Evolutionary conservation across 2,797 vertebrate species (phyloP), one percentile per base, ranked within the genome.

Genomic region (Eurystomus glaucurus): DNA sequence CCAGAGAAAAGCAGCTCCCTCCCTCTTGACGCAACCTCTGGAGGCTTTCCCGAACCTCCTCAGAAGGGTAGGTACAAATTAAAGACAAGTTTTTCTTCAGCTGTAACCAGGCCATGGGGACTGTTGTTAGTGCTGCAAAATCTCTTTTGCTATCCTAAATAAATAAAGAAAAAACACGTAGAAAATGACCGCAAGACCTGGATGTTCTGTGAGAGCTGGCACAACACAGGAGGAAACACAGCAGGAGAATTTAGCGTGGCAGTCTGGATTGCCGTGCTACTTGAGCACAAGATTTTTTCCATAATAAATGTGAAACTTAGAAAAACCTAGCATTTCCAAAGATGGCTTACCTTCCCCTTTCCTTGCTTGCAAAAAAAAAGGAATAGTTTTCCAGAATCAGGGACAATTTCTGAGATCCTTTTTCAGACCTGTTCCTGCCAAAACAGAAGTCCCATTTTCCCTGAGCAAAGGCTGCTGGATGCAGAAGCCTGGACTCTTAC

Each of bases 391-490:
- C 11, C 70, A 74, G 45, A 88, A 37, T 11, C 7, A 0, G 16
- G 8, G 26, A 39, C 10, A 29, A 15, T 51, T 69, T 72, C 17
- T 64, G 60, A 84, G 41, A 14, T 37, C 16, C 37, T 55, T 85
- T 90, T 58, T 57, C 46, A 35, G 72, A 14, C 9, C 10, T 76
- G 6, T 58, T 77, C 16, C 37, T 22, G 60, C 7, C 0, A 2
- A 92, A 91, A 52, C 21, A 33, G 25, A 65, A 82, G 37, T 26
- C 12, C 4, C 5, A 5, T 88, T 94, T 87, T 80, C 39, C 1
- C 0, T 28, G 5, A 57, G 16, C 0, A 0, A 83, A 79, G 21
- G 19, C 31, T 80, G 31, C 14, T 2, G 8, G 7, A 8, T 80
- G 37, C 52, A 64, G 57, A 33, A 45, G 14, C 52, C 75, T 80